Evolutionary conservation across 2,797 vertebrate species (phyloP), one percentile per base, ranked within the genome.

Genomic region (Sebastes jordani): DNA sequence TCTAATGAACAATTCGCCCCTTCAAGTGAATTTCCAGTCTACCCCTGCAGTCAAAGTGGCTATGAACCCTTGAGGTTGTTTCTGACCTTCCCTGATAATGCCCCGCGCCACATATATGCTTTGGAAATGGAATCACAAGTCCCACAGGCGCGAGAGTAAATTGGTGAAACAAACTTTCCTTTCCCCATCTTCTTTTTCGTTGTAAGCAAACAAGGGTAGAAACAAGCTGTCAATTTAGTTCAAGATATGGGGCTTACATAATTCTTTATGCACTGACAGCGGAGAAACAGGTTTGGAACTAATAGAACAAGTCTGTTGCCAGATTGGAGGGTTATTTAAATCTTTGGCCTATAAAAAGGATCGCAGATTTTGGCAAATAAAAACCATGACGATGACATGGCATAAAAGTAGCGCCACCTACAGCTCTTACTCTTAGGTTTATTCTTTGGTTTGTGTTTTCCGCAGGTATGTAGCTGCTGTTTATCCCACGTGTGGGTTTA

Each of bases 101-200:
- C 64, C 76, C 66, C 11, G 23, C 20, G 5, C 73, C 73, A 89
- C 90, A 91, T 88, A 89, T 91, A 76, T 86, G 87, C 77, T 83
- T 90, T 88, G 75, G 76, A 96, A 96, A 96, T 92, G 94, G 93
- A 96, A 95, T 95, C 94, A 76, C 91, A 92, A 93, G 91, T 96
- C 91, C 93, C 83, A 86, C 74, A 86, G 91, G 86, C 88, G 82
- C 89, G 88, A 91, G 93, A 87, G 85, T 93, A 95, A 95, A 96
- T 93, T 90, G 90, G 80, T 85, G 78, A 91, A 95, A 94, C 93
- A 71, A 80, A 85, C 60, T 71, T 79, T 91, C 86, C 87, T 92
- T 93, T 80, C 13, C 36, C 7, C 59, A 88, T 89, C 83, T 90
- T 72, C 87, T 58, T 55, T 46, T 67, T 42, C 30, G 27, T 23